Evolutionary conservation across 2,797 vertebrate genomes (phyloP).

Genomic region (Silurus lanzhouensis): DNA sequence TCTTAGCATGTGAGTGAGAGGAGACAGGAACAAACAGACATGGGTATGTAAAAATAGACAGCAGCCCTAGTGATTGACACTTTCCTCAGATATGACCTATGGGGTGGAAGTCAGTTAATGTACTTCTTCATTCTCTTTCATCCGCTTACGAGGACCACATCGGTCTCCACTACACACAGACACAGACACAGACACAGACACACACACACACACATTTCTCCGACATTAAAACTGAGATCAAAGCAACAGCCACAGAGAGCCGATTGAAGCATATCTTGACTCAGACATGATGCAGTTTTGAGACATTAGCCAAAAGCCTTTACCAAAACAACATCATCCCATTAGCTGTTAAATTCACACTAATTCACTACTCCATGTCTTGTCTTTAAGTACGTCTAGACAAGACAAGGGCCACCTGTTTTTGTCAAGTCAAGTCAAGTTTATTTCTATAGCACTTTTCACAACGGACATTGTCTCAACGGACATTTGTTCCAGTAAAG

Average conservation of each 20-base stretch:
- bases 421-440: no score
- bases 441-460: no score
- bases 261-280: conserved; percentile 70
- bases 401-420: neutral
- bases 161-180: conserved; percentile 12
- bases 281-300: conserved; percentile 65
- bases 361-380: conserved; percentile 59
- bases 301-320: conserved; percentile 53
- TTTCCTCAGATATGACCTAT: conserved; percentile 45
- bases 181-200: neutral
- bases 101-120: conserved; percentile 44
- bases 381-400: conserved; percentile 41
- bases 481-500: no score
- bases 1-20: conserved; percentile 46
- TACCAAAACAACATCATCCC: conserved; percentile 45
- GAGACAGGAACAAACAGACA: conserved; percentile 61
- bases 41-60: conserved; percentile 55
- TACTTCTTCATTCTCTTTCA: conserved; percentile 46
- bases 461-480: no score
- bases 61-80: conserved; percentile 57
- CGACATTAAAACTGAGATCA: conserved; percentile 66
- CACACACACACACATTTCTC: neutral
- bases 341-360: conserved; percentile 51
- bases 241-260: conserved; percentile 67
- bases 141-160: conserved; percentile 27